Conservation (phyloP, 2,888 invertebrate species). For the Cremastinae sp. region DNA sequence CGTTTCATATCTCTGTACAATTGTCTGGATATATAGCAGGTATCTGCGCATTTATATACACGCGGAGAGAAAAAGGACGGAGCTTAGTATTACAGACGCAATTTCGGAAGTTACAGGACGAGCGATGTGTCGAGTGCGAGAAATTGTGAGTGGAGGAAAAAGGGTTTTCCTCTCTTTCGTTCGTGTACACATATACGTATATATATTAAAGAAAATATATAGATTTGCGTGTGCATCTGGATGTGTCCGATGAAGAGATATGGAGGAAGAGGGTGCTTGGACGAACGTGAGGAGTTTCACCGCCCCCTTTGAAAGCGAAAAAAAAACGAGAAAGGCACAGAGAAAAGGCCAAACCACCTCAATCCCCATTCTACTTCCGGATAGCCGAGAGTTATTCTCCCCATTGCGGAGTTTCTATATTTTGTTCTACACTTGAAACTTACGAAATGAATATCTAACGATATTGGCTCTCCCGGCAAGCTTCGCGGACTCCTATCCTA, state of each 20-base stretch:
- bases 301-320: conserved; percentile 32
- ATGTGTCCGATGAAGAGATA: conserved; percentile 32
- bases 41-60: conserved; percentile 29
- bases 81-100: conserved; percentile 67
- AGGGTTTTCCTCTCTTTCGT: no score
- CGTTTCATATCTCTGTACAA: conserved; percentile 48
- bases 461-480: conserved; percentile 73
- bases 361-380: conserved; percentile 33
- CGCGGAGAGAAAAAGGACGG: conserved; percentile 16
- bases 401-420: conserved; percentile 72
- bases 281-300: conserved; percentile 57
- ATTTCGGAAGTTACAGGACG: conserved; percentile 70
- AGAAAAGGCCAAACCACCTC: conserved; percentile 39
- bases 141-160: conserved; percentile 60
- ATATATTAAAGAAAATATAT: neutral
- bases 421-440: conserved; percentile 78
- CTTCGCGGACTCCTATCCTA: conserved; percentile 43
- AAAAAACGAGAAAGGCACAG: conserved; percentile 5
- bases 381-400: conserved; percentile 66
- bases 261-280: conserved; percentile 48
- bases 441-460: conserved; percentile 79
- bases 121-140: conserved; percentile 54
- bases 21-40: conserved; percentile 13
- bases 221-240: neutral
- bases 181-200: no score